Evolutionary conservation across 2,113 vertebrate genomes (phyloP).

Genomic region (Sinocyclocheilus anshuiensis): DNA sequence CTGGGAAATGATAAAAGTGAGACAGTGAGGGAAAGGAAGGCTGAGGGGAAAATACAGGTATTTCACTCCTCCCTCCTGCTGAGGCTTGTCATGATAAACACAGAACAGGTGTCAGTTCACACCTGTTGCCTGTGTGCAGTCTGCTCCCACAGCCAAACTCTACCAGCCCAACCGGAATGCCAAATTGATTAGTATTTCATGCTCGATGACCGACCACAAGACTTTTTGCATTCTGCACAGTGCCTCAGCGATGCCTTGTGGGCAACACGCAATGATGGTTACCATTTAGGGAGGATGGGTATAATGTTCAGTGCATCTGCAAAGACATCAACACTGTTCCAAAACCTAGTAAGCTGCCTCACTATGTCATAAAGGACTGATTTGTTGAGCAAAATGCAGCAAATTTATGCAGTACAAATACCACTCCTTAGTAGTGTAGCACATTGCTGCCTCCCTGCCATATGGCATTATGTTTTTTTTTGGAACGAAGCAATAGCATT

Average conservation of each 20-base stretch:
- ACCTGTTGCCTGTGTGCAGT: slow-evolving; percentile 38
- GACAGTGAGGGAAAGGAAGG: neutral
- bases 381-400: neutral
- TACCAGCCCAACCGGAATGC: neutral
- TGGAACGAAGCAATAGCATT: neutral
- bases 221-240: slow-evolving; percentile 6
- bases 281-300: neutral
- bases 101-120: slow-evolving; percentile 51
- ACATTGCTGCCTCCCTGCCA: neutral
- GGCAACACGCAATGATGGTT: neutral
- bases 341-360: neutral
- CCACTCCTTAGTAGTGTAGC: neutral
- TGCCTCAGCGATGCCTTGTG: neutral
- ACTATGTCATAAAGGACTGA: neutral
- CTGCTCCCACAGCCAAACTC: slow-evolving; percentile 22
- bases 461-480: neutral
- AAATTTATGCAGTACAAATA: neutral
- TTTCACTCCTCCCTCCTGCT: neutral
- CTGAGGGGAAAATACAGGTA: slow-evolving; percentile 20
- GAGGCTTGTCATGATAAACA: slow-evolving; percentile 34
- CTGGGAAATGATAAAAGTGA: slow-evolving; percentile 33
- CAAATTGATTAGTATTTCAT: slow-evolving; percentile 37
- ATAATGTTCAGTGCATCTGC: neutral
- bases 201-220: neutral
- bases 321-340: neutral